phyloP scores from a whole-genome alignment of 1,140 invertebrate species.

The Arctopsyche grandis region DNA sequence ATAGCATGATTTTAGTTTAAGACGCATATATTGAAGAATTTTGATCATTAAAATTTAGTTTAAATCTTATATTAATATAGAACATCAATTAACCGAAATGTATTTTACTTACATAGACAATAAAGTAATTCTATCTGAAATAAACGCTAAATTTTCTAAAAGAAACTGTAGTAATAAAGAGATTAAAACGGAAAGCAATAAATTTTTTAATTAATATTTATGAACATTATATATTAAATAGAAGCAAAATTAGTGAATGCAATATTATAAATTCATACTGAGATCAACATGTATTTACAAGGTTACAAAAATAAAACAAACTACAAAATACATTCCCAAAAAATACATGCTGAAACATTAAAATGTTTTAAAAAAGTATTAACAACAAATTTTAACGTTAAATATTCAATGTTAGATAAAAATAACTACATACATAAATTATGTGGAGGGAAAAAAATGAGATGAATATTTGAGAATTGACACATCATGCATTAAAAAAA shows the following conservation, averaged over 20 bases:
- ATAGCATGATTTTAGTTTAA: too few relatives aligned
- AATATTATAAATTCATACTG: not conserved
- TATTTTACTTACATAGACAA: slow-evolving; percentile 15
- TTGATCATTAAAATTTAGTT: too few relatives aligned
- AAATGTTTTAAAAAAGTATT: not conserved
- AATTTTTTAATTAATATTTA: not conserved
- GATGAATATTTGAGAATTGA: not conserved
- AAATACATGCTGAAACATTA: slow-evolving; percentile 31
- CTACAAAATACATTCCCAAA: slow-evolving; percentile 24
- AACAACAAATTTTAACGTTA: slow-evolving; percentile 4
- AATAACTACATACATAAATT: slow-evolving; percentile 6
- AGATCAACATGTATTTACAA: slow-evolving; percentile 13
- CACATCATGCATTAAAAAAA: slow-evolving; percentile 14
- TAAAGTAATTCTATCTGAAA: slow-evolving; percentile 15
- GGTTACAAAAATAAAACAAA: slow-evolving; percentile 1
- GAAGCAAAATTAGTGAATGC: slow-evolving; percentile 33
- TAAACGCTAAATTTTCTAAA: not conserved
- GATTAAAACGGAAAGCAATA: slow-evolving; percentile 3
- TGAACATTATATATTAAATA: too few relatives aligned
- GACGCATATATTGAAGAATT: too few relatives aligned
- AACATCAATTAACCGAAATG: not conserved
- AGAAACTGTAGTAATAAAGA: not conserved
- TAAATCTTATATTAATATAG: too few relatives aligned
- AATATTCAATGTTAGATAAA: not conserved
- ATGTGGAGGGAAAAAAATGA: not conserved